A percentile compares a stretch with the other conserved stretches of the same genome.
phyloP scores from a whole-genome alignment of 1,140 invertebrate species.

The Cotesia glomerata region DNA sequence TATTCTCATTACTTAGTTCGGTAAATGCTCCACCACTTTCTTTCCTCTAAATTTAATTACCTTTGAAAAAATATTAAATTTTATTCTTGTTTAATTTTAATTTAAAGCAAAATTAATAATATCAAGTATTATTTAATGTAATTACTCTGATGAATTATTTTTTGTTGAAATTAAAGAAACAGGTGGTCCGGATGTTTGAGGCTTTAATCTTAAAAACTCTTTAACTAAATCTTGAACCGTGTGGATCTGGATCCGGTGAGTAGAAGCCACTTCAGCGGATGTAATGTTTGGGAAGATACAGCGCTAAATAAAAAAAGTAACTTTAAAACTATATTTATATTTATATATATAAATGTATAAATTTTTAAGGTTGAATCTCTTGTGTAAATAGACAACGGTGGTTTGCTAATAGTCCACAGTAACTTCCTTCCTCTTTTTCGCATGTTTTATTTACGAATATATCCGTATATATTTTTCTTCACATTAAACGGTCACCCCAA shows the following conservation, averaged over 20 bases:
- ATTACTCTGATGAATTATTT: conserved; percentile 1
- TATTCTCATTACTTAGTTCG: not conserved
- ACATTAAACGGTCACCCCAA: too few species aligned
- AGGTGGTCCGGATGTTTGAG: conserved; percentile 27
- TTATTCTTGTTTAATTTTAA: too few species aligned
- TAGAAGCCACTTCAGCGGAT: conserved; percentile 46
- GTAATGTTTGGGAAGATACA: conserved; percentile 49
- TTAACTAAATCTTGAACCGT: not conserved
- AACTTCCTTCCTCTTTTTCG: conserved; percentile 1
- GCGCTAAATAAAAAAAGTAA: conserved; percentile 27
- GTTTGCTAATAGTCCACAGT: conserved; percentile 23
- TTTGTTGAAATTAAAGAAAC: not conserved
- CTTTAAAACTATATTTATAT: not conserved
- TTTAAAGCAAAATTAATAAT: too few species aligned
- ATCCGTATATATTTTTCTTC: not conserved
- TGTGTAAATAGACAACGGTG: conserved; percentile 50
- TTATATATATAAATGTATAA: too few species aligned
- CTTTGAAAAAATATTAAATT: too few species aligned
- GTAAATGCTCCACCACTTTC: too few species aligned
- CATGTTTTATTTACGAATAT: not conserved
- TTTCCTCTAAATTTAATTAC: too few species aligned
- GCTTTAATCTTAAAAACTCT: not conserved
- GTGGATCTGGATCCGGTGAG: conserved; percentile 23
- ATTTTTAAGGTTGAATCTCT: conserved; percentile 14
- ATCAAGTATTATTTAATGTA: not conserved